phyloP scores from a whole-genome alignment of 2,797 vertebrate species.

The Astyanax mexicanus region DNA sequence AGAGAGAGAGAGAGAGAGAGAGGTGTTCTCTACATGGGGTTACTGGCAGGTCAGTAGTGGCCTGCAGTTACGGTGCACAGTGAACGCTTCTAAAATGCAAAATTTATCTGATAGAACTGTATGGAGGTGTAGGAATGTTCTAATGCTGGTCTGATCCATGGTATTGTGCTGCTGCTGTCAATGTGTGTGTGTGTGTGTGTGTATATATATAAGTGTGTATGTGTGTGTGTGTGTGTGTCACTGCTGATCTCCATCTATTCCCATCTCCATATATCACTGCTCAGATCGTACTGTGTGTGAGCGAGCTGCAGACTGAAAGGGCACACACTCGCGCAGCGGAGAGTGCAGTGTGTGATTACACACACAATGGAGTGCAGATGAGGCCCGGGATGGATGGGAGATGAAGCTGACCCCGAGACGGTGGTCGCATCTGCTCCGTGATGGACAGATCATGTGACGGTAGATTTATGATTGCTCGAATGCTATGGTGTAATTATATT shows the following conservation, averaged over 20 bases:
- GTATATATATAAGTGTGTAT: background rate
- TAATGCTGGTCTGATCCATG: background rate
- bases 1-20: background rate
- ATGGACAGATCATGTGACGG: background rate
- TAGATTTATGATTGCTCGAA: too few species aligned
- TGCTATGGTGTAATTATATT: background rate
- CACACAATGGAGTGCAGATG: constrained; percentile 21
- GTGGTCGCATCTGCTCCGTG: constrained; percentile 12
- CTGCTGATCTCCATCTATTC: background rate
- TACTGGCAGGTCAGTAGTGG: background rate
- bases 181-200: background rate
- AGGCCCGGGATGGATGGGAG: background rate
- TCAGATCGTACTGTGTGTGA: constrained; percentile 23
- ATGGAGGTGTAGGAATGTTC: background rate
- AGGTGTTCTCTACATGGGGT: background rate
- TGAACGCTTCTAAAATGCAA: background rate
- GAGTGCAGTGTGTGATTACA: constrained; percentile 24
- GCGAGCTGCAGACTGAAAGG: background rate
- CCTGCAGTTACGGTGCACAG: background rate
- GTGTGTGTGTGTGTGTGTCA: background rate
- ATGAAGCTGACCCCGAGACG: background rate
- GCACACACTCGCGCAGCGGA: background rate
- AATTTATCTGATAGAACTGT: background rate
- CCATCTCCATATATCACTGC: constrained; percentile 16
- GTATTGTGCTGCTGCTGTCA: background rate